phyloP scores from a whole-genome alignment of 2,113 vertebrate species.

The Sitta europaea region DNA sequence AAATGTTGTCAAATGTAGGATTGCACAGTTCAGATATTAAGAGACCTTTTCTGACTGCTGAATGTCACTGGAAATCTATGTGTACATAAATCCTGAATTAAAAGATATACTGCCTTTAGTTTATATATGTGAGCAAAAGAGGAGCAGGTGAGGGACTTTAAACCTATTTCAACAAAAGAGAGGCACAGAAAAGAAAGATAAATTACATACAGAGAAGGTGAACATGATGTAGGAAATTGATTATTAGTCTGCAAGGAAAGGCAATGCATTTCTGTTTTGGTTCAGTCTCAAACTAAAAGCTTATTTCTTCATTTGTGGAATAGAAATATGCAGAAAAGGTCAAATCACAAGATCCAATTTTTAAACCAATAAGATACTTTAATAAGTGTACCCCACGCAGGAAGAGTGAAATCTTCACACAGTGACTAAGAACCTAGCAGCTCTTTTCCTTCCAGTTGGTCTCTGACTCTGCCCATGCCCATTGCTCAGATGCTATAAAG shows the following conservation, averaged over 20 bases:
- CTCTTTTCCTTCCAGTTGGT: background rate
- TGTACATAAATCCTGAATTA: background rate
- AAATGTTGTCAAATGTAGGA: background rate
- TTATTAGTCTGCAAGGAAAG: background rate
- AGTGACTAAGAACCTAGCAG: background rate
- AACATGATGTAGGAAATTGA: background rate
- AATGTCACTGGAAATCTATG: background rate
- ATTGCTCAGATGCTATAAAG: background rate
- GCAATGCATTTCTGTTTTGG: background rate
- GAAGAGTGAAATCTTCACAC: background rate
- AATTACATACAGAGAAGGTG: background rate
- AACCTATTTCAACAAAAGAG: background rate
- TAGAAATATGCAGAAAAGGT: background rate
- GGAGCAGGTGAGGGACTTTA: background rate
- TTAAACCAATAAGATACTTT: background rate
- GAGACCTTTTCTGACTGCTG: background rate
- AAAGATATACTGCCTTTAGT: background rate
- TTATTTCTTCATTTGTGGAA: background rate
- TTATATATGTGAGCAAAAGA: background rate
- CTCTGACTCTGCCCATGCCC: background rate
- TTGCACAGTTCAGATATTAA: background rate
- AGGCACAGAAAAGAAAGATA: background rate
- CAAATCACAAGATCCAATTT: background rate
- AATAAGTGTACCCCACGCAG: background rate
- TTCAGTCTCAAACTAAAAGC: background rate